These are phyloP conservation scores for Malthinus flaveolus DNA, from an alignment of 2,888 invertebrate genomes.

Conservation along the genomic window DNA sequence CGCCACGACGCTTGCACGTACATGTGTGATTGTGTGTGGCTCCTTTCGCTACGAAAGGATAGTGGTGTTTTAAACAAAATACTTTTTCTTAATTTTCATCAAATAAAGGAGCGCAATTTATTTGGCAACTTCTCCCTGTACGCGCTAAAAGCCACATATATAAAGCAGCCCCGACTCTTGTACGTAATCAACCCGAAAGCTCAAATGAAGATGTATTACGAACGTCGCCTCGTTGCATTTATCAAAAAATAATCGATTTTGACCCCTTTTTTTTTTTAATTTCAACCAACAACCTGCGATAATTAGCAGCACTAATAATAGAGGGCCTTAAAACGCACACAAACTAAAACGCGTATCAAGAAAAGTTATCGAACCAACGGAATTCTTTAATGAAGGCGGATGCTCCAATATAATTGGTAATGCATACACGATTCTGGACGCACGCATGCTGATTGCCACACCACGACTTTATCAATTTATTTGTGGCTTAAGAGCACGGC, in stretches of 20 bases:
- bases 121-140: no score
- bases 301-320: conserved; percentile 23
- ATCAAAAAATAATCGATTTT: neutral
- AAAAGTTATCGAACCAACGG: conserved; percentile 24
- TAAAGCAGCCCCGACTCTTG: neutral
- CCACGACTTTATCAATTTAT: conserved; percentile 26
- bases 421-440: conserved; percentile 24
- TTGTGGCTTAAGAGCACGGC: neutral
- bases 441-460: conserved; percentile 29
- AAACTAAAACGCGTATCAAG: conserved; percentile 17
- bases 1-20: no score
- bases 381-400: conserved; percentile 36
- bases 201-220: neutral
- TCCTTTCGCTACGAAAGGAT: no score
- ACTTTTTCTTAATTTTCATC: no score
- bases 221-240: neutral
- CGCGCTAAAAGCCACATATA: neutral
- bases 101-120: no score
- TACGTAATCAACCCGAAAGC: conserved; percentile 8
- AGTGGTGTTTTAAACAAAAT: no score
- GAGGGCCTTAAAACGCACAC: conserved; percentile 19
- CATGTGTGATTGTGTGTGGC: no score
- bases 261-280: neutral
- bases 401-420: conserved; percentile 34
- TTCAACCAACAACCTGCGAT: neutral